A percentile compares a stretch with the other conserved stretches of the same genome.
Evolutionary conservation across 2,113 vertebrate species (phyloP).

Genomic region (Callithrix jacchus): DNA sequence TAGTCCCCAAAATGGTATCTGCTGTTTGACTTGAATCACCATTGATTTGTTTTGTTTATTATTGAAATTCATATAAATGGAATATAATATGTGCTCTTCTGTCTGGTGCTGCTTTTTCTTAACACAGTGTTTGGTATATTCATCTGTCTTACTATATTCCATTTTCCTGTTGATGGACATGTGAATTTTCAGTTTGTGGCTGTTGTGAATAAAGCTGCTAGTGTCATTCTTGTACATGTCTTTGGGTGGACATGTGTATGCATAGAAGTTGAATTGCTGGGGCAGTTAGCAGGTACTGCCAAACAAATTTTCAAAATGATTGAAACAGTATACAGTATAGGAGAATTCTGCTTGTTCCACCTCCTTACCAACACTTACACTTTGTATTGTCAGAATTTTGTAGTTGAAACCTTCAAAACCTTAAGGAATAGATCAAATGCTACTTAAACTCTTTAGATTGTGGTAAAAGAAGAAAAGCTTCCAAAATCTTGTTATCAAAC

Average conservation of each 20-base stretch:
- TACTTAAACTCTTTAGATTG: neutral
- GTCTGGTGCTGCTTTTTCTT: neutral
- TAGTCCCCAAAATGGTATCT: neutral
- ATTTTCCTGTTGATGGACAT: neutral
- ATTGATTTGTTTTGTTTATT: neutral
- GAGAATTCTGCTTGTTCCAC: neutral
- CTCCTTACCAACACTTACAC: neutral
- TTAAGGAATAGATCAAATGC: neutral
- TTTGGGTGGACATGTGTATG: neutral
- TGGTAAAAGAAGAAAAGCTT: neutral
- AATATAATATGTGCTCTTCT: neutral
- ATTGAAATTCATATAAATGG: neutral
- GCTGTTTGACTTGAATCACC: neutral
- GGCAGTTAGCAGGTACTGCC: neutral
- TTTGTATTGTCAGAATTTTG: neutral
- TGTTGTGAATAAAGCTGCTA: neutral
- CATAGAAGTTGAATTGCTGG: neutral
- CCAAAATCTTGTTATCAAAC: neutral
- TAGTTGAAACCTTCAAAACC: neutral
- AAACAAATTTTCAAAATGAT: neutral
- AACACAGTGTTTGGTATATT: neutral
- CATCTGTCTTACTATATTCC: neutral
- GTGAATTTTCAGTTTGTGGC: neutral
- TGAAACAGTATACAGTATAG: rapidly evolving
- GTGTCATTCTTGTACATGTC: neutral